These are phyloP conservation scores for Labrus mixtus DNA, from an alignment of 2,113 vertebrate species.

Conservation along the genomic window DNA sequence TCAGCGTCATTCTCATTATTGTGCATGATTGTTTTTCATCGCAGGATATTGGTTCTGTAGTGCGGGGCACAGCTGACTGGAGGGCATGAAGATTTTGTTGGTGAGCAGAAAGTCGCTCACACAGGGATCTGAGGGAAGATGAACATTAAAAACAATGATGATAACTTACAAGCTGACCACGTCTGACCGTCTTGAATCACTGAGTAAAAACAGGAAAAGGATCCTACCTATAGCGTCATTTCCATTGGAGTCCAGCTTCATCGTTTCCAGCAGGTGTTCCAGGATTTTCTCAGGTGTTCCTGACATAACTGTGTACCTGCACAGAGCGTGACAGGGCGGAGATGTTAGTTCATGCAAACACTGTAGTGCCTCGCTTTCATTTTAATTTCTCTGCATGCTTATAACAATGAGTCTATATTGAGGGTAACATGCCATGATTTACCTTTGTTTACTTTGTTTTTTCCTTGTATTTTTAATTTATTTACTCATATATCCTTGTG, in stretches of 20 bases:
- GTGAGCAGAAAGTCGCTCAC: constrained; percentile 93
- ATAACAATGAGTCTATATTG: not conserved
- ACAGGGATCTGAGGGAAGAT: constrained; percentile 85
- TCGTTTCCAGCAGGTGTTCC: constrained; percentile 92
- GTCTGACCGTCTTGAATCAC: not conserved
- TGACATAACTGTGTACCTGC: constrained; percentile 94
- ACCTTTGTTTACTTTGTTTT: too few species aligned
- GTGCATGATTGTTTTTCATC: constrained; percentile 26
- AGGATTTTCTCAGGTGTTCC: constrained; percentile 96
- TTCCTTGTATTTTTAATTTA: too few species aligned
- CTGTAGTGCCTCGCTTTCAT: not conserved
- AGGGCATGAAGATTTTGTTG: constrained; percentile 94
- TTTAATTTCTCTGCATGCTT: not conserved
- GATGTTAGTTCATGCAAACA: not conserved
- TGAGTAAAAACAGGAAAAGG: not conserved
- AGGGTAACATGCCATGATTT: too few species aligned
- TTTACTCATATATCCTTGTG: too few species aligned
- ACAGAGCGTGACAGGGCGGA: not conserved
- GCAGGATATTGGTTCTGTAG: constrained; percentile 94
- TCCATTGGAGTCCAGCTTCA: constrained; percentile 88
- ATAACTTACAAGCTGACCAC: constrained; percentile 1
- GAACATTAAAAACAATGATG: constrained; percentile 7
- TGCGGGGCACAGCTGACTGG: constrained; percentile 88
- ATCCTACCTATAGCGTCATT: constrained; percentile 86
- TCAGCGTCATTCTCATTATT: not conserved